Percentiles rank a stretch among this genome's conserved stretches.
Evolutionary conservation across 2,113 vertebrate genomes (phyloP).

Genomic region (Zosterops pallidus): DNA sequence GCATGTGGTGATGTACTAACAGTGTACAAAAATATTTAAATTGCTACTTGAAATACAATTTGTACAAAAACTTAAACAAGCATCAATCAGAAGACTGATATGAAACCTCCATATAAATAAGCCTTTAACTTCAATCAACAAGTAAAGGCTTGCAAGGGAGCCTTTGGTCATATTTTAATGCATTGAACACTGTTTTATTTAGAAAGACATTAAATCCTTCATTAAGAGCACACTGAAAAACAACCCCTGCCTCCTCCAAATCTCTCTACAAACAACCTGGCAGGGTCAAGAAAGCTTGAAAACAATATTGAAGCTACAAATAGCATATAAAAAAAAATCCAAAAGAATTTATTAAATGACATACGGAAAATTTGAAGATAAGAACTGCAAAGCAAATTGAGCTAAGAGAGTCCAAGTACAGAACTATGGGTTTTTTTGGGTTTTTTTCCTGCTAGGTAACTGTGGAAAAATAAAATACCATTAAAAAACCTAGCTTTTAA

Average conservation of each 20-base stretch:
- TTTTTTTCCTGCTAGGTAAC: neutral
- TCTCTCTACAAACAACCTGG: neutral
- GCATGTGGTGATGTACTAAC: neutral
- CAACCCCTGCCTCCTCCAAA: neutral
- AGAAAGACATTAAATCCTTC: neutral
- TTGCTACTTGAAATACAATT: slow-evolving; percentile 29
- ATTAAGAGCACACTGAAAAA: neutral
- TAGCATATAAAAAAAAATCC: neutral
- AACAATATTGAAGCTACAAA: neutral
- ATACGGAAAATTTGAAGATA: neutral
- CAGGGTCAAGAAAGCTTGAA: neutral
- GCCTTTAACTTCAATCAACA: neutral
- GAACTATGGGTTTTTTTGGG: neutral
- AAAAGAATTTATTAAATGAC: neutral
- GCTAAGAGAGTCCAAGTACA: neutral
- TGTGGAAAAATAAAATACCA: neutral
- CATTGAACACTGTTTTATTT: neutral
- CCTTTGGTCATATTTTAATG: neutral
- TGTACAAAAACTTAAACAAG: slow-evolving; percentile 12
- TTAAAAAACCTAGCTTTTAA: neutral
- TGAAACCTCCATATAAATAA: neutral
- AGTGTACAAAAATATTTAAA: slow-evolving; percentile 24
- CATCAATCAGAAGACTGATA: slow-evolving; percentile 3
- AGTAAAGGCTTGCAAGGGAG: slow-evolving; percentile 12
- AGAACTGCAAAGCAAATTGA: neutral